Evolutionary conservation across 2,888 invertebrate genomes (phyloP).

Genomic region (Lasius fuliginosus): DNA sequence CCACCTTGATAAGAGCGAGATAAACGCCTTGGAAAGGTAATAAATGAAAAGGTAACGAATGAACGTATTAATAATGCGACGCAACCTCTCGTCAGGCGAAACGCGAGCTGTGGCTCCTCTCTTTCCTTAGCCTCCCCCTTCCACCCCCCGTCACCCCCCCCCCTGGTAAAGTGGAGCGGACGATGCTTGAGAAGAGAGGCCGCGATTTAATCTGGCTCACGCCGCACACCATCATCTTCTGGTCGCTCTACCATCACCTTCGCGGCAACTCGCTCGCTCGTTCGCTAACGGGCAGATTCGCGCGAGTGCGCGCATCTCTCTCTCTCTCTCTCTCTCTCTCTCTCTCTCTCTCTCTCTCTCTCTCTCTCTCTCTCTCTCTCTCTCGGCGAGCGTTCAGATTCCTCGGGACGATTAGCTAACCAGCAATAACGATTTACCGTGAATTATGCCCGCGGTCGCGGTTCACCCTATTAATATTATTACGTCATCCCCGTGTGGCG

Average conservation of each 20-base stretch:
- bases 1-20: conserved; percentile 15
- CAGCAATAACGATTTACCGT: conserved; percentile 76
- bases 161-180: conserved; percentile 54
- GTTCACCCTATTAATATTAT: conserved; percentile 73
- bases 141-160: background rate
- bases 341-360: no score
- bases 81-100: conserved; percentile 12
- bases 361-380: no score
- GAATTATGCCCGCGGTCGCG: conserved; percentile 70
- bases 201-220: conserved; percentile 69
- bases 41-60: conserved; percentile 16
- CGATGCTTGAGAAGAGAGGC: conserved; percentile 12
- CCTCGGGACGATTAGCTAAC: conserved; percentile 80
- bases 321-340: no score
- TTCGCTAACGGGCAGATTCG: conserved; percentile 62
- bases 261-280: conserved; percentile 31
- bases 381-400: conserved; percentile 68
- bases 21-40: background rate
- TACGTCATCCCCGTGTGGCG: conserved; percentile 54
- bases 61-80: conserved; percentile 34
- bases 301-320: conserved; percentile 48
- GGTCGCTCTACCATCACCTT: conserved; percentile 20
- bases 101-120: conserved; percentile 5
- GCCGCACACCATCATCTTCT: conserved; percentile 29
- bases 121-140: background rate